A percentile compares a stretch with the other conserved stretches of the same genome.
phyloP scores from a whole-genome alignment of 92 coral and sea anemone genomes.

The Heliopora coerulea region DNA sequence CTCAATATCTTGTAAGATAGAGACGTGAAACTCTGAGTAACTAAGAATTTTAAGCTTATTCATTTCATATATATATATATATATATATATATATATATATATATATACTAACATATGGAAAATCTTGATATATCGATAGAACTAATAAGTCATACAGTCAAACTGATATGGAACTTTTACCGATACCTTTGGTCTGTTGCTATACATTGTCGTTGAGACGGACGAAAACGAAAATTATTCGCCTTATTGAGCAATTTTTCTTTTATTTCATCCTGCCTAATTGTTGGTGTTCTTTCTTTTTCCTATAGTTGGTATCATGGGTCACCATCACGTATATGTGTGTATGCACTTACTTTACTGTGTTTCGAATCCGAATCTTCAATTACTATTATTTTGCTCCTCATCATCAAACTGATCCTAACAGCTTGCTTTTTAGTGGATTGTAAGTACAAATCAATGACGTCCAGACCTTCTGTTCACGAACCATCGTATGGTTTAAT shows the following conservation, averaged over 20 bases:
- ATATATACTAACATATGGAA: no score
- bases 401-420: constrained; percentile 97
- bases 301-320: constrained; percentile 73
- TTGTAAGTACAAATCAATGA: constrained; percentile 93
- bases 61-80: no score
- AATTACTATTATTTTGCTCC: constrained; percentile 96
- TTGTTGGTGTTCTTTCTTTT: neutral
- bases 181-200: no score
- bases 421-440: constrained; percentile 97
- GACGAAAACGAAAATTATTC: neutral
- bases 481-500: no score
- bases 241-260: neutral
- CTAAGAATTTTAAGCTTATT: no score
- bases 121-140: no score
- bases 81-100: no score
- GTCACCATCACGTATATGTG: constrained; percentile 97
- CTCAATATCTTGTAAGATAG: no score
- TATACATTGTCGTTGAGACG: neutral
- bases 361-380: constrained; percentile 89
- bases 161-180: no score
- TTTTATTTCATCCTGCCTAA: neutral
- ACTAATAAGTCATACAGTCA: no score
- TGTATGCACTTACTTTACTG: constrained; percentile 87
- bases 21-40: no score
- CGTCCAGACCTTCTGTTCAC: no score